Conservation (phyloP, 1,140 invertebrate genomes). For the Pseudomyrmex cubaensis region DNA sequence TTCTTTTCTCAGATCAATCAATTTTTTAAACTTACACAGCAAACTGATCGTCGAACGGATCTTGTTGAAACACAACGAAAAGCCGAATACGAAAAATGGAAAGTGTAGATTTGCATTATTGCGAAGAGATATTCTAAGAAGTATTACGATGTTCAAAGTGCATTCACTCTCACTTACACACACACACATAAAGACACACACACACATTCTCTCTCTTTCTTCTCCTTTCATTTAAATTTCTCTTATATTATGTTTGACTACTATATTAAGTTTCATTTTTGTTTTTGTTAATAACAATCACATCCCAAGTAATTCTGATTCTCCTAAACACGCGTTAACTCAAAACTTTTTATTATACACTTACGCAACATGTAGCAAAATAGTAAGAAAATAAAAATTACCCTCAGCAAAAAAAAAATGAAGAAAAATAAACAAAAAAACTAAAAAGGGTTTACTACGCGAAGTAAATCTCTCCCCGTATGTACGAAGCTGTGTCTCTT, state of each 20-base stretch:
- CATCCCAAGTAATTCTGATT: constrained; percentile 35
- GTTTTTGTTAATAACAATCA: constrained; percentile 12
- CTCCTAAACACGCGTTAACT: constrained; percentile 41
- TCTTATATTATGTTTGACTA: not conserved
- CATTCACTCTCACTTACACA: not conserved
- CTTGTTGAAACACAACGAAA: constrained; percentile 51
- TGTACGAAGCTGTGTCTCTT: constrained; percentile 3
- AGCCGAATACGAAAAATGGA: constrained; percentile 48
- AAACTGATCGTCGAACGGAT: constrained; percentile 1
- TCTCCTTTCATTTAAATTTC: constrained; percentile 34
- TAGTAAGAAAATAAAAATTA: constrained; percentile 60
- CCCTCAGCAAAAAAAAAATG: constrained; percentile 43
- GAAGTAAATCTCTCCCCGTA: constrained; percentile 25
- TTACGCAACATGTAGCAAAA: constrained; percentile 42
- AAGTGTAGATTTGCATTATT: constrained; percentile 27
- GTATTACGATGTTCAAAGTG: not conserved
- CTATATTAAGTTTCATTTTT: not conserved
- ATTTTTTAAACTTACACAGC: constrained; percentile 29
- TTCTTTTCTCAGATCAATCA: no score
- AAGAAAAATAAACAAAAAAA: constrained; percentile 65
- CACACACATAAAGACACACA: not conserved
- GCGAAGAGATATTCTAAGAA: not conserved
- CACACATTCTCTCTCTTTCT: not conserved
- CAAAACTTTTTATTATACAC: constrained; percentile 47
- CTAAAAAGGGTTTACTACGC: constrained; percentile 23